phyloP scores from a whole-genome alignment of 2,113 vertebrate genomes.

The Poeciliopsis prolifica region DNA sequence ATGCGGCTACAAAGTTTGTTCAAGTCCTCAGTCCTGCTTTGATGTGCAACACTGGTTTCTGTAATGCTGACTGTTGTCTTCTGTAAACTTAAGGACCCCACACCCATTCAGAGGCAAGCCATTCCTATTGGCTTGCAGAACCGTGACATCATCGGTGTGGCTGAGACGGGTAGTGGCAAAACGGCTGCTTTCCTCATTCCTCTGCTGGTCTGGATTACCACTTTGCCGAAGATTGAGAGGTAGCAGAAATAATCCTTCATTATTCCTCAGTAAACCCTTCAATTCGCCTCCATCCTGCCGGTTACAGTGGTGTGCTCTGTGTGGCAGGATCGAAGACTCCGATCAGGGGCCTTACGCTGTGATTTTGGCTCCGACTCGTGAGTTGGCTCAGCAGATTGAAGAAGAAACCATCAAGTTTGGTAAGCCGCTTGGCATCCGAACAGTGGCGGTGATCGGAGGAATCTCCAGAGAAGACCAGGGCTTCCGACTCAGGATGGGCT shows the following conservation, averaged over 20 bases:
- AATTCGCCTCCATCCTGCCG: neutral
- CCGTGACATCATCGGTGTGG: conserved; percentile 97
- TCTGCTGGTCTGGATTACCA: conserved; percentile 96
- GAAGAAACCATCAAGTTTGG: conserved; percentile 99
- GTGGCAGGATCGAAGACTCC: conserved; percentile 91
- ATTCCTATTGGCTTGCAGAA: conserved; percentile 98
- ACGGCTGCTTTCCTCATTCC: conserved; percentile 98
- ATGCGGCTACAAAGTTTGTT: conserved; percentile 93
- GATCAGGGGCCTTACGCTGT: conserved; percentile 98
- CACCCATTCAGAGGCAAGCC: conserved; percentile 97
- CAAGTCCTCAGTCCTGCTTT: neutral
- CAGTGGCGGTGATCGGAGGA: conserved; percentile 95
- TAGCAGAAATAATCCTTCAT: conserved; percentile 47
- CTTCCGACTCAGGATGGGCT: conserved; percentile 96
- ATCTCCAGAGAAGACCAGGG: conserved; percentile 98
- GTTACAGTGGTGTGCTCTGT: neutral
- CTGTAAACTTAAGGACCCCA: conserved; percentile 85
- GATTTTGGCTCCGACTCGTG: conserved; percentile 95
- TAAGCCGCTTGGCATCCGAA: conserved; percentile 95
- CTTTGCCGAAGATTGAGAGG: conserved; percentile 96
- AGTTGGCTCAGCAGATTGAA: conserved; percentile 98
- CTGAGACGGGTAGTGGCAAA: conserved; percentile 97
- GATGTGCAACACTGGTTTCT: too few relatives aligned
- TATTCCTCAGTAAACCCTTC: neutral
- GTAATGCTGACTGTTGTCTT: neutral